Evolutionary conservation across 1,140 invertebrate genomes (phyloP).

Genomic region (Ips typographus): DNA sequence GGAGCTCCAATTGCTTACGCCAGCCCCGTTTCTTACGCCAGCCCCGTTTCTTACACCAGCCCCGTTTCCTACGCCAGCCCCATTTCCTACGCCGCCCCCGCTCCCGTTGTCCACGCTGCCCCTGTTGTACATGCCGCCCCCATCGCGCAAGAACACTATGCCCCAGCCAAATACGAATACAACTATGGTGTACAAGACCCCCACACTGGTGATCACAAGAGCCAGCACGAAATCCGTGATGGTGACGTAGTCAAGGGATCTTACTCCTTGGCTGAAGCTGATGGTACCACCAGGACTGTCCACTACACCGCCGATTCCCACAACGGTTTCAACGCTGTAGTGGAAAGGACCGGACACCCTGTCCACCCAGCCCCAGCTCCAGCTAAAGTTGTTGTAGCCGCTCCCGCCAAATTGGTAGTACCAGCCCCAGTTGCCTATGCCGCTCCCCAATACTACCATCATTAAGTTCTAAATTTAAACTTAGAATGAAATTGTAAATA

Average conservation of each 20-base stretch:
- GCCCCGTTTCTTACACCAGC: neutral
- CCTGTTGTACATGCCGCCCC: conserved; percentile 5
- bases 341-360: conserved; percentile 43
- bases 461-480: neutral
- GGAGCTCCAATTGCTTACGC: conserved; percentile 3
- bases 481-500: no score
- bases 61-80: neutral
- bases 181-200: conserved; percentile 55
- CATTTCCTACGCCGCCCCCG: neutral
- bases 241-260: conserved; percentile 54
- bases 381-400: conserved; percentile 21
- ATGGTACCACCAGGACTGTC: conserved; percentile 54
- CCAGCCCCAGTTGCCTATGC: conserved; percentile 3
- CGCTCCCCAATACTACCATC: conserved; percentile 12
- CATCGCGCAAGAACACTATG: conserved; percentile 43
- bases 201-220: conserved; percentile 56
- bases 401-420: conserved; percentile 7
- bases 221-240: conserved; percentile 54
- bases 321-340: conserved; percentile 54
- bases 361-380: conserved; percentile 23
- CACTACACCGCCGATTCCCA: conserved; percentile 55
- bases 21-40: neutral
- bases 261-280: conserved; percentile 54
- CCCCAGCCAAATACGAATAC: conserved; percentile 60
- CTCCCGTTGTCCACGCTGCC: neutral